Percentiles rank a stretch among this genome's conserved stretches.
Evolutionary conservation across 2,888 invertebrate genomes (phyloP).

Genomic region (Imbricaverruca yamaguchii): DNA sequence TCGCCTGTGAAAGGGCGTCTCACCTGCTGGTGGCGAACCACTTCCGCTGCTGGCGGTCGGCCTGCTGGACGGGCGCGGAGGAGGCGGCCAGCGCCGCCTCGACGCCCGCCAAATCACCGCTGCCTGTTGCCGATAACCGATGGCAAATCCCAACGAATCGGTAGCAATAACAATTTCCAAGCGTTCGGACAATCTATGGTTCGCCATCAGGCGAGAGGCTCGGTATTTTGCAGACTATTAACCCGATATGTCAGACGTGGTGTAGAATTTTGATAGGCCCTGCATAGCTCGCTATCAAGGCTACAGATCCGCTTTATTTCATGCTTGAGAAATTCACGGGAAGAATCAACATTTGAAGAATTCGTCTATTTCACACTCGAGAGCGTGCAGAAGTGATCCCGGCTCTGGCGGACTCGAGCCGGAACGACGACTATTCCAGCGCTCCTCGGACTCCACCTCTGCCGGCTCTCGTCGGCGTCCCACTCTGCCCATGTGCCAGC

Average conservation of each 20-base stretch:
- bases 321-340: neutral
- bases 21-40: too few species aligned
- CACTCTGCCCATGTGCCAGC: too few species aligned
- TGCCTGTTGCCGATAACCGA: neutral
- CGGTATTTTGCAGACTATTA: conserved; percentile 15
- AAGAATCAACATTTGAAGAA: conserved; percentile 19
- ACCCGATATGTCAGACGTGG: neutral
- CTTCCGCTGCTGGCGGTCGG: too few species aligned
- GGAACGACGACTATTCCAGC: neutral
- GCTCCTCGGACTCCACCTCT: neutral
- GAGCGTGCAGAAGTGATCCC: conserved; percentile 4
- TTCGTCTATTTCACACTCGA: conserved; percentile 6
- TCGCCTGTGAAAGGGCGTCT: too few species aligned
- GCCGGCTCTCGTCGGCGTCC: too few species aligned
- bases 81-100: too few species aligned
- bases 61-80: neutral
- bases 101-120: too few species aligned
- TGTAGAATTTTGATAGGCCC: conserved; percentile 5
- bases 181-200: neutral
- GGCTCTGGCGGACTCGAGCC: neutral
- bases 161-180: neutral
- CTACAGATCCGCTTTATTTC: conserved; percentile 17
- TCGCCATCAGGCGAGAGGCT: neutral
- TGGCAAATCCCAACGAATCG: neutral
- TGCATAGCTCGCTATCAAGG: conserved; percentile 5